These are phyloP conservation scores for Nestor notabilis DNA, from an alignment of 2,113 vertebrate genomes.

Conservation along the genomic window DNA sequence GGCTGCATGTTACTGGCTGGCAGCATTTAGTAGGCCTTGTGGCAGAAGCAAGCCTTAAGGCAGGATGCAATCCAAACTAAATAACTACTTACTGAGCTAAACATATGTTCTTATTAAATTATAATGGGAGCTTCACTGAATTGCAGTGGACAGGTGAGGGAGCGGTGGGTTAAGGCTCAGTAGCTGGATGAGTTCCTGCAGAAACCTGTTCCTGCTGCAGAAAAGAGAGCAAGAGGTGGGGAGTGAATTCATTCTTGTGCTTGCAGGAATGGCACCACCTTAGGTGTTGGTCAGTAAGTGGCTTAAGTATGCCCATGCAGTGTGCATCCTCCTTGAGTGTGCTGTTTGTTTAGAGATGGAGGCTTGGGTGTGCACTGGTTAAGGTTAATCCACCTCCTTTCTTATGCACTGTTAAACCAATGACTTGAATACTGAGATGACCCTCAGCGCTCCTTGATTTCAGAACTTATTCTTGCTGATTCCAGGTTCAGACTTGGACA, in stretches of 20 bases:
- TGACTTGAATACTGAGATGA: background rate
- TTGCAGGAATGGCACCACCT: background rate
- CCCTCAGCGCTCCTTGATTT: background rate
- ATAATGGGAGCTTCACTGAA: background rate
- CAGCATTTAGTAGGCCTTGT: background rate
- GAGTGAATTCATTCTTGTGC: background rate
- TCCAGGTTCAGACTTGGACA: background rate
- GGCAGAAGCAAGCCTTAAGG: background rate
- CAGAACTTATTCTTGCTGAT: background rate
- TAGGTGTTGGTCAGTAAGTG: background rate
- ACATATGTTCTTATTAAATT: background rate
- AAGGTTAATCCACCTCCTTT: background rate
- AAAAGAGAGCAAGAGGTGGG: background rate
- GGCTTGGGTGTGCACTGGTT: background rate
- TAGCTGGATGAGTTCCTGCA: background rate
- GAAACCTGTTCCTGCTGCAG: background rate
- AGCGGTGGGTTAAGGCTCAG: background rate
- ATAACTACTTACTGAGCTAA: background rate
- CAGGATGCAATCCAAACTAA: background rate
- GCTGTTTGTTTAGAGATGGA: background rate
- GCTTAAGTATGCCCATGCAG: background rate
- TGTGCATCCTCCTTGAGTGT: background rate
- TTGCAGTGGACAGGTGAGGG: background rate
- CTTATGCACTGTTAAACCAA: accelerated
- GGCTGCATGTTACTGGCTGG: background rate